Evolutionary conservation across 2,113 vertebrate genomes (phyloP), one percentile per base, ranked within the genome.

Genomic region (Centrocercus urophasianus): DNA sequence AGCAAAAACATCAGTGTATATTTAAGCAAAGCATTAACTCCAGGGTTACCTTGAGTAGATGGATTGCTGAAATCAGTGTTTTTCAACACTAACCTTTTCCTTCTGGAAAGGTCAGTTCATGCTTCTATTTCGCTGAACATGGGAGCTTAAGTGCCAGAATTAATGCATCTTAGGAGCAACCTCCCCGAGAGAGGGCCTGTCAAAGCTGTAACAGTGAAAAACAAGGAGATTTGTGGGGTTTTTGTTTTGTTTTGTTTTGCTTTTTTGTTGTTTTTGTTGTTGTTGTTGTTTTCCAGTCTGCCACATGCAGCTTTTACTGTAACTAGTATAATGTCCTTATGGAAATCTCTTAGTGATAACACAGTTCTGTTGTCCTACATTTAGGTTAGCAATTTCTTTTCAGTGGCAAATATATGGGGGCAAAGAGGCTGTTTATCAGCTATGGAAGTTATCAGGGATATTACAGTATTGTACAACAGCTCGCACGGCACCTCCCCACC

Each of bases 1-100:
- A 95, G 60, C 13, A 70, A 16, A 27, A 79, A 36, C n/a, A 54
- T 16, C 69, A 74, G 18, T 70, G 17, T 30, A 10, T 43, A 93
- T 74, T 76, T 89, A 93, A 90, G 47, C 60, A 94, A 96, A 85
- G 50, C 60, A 80, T 95, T 90, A 93, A 90, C 67, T 86, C 63
- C 42, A 50, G 65, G 45, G 78, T 77, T 88, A 85, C 89, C 34
- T 81, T 93, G 61, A 85, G 48, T 87, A 73, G 82, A 83, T 6
- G 18, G 86, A 80, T 93, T 72, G 69, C 66, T 83, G 74, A 91
- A 86, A 83, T 66, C 80, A 50, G 30, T 56, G 70, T 45, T 88
- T 92, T 96, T 92, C 54, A 89, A 64, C 92, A 69, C 56, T 47
- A 83, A 75, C 25, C 69, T 88, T 94, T 95, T 95, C 52, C 52